Evolutionary conservation across 1,140 invertebrate genomes (phyloP), one percentile per base, ranked within the genome.

Genomic region (Lordiphosa mommai): DNA sequence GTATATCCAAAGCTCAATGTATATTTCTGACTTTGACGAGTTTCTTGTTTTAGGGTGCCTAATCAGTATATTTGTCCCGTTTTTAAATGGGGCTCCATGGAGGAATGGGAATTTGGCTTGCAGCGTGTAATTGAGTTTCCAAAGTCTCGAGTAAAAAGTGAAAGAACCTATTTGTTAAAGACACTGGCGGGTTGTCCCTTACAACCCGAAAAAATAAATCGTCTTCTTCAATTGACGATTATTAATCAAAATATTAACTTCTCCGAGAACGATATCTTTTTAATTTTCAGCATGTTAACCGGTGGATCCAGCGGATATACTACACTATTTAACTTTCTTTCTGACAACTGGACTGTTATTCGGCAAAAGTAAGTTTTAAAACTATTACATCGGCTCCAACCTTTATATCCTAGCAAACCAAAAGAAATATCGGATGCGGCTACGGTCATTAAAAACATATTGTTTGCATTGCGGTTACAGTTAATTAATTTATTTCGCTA

Each of bases 71-170:
- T 95, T 33, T 95, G 94, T 51, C 93, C 94, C 3, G 93, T 95
- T 1, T 95, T 95, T 70, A 93, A 93, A 88, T 95, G 93, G 92
- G 94, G 94, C 0, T 92, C 93, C 0, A 89, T 91, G 53, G 92
- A 94, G 23, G 94, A 95, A 88, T 95, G 94, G 94, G 91, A 94
- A 61, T 95, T 95, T 72, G 94, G 94, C 50, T 89, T 95, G 0
- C 90, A 95, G 52, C 90, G 94, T 9, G 91, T 95, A 0, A 92
- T 94, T 16, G 92, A 94, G 61, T 95, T 95, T 87, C 93, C 94
- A 0, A 79, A 90, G 3, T 90, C 90, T 1, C 89, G 93, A 38
- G 93, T 92, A 52, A 91, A 92, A 64, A 94, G 92, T 64, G 94
- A 95, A 88, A 89, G 94, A 66, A 94, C 93, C 0, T 95, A 93